Evolutionary conservation across 2,888 invertebrate species (phyloP).

Genomic region (Uropetala carovei): DNA sequence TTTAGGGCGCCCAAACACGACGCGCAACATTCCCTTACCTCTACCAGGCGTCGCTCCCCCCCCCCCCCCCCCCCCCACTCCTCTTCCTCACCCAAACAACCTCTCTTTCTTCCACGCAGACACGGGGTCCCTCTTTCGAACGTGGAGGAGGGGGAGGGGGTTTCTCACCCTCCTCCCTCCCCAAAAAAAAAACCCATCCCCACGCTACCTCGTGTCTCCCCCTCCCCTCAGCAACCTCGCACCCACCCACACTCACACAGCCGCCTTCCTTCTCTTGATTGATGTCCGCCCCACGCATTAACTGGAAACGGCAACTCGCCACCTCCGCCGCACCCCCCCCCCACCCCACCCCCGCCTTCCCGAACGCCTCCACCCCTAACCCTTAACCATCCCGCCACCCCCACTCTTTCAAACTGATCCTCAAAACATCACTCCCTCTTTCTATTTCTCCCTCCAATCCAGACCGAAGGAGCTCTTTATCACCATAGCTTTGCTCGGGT

Average conservation of each 20-base stretch:
- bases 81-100: conserved; percentile 7
- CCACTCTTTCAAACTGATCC: neutral
- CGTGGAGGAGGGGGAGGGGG: no score
- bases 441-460: neutral
- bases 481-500: neutral
- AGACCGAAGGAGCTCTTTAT: neutral
- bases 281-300: conserved; percentile 19
- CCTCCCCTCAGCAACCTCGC: no score
- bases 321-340: neutral
- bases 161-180: neutral
- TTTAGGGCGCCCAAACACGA: no score
- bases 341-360: neutral
- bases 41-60: no score
- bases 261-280: neutral
- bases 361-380: neutral
- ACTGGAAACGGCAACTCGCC: neutral
- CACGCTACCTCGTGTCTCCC: neutral
- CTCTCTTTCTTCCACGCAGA: neutral
- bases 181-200: neutral
- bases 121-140: no score
- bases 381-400: neutral
- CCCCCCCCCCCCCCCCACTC: no score
- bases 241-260: neutral
- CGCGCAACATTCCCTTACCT: no score
- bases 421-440: neutral